These are phyloP conservation scores for Pygmarrhopalites habei DNA, from an alignment of 1,140 invertebrate species.

Conservation along the genomic window DNA sequence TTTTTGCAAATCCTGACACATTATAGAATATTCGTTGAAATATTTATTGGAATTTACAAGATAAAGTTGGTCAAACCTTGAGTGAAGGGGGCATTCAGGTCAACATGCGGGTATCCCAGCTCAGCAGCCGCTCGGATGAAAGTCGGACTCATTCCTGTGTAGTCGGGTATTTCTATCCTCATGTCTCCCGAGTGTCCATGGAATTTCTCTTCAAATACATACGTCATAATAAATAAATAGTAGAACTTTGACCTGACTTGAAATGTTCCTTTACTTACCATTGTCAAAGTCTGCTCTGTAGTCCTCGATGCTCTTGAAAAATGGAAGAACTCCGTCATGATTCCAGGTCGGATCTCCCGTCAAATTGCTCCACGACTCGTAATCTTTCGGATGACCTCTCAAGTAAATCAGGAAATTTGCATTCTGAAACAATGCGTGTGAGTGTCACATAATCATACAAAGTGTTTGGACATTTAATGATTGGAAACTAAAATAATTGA, in stretches of 20 bases:
- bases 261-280: too few relatives aligned
- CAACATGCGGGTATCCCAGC: slow-evolving; percentile 23
- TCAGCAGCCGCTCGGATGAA: slow-evolving; percentile 25
- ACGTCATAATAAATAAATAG: too few relatives aligned
- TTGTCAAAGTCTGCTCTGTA: not conserved
- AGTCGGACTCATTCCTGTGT: slow-evolving; percentile 18
- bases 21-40: not conserved
- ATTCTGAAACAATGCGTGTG: too few relatives aligned
- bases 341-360: slow-evolving; percentile 50
- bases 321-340: slow-evolving; percentile 58
- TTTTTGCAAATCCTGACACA: slow-evolving; percentile 15
- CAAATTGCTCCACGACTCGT: slow-evolving; percentile 53
- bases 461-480: too few relatives aligned
- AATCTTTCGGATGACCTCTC: slow-evolving; percentile 46
- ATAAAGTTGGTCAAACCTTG: slow-evolving; percentile 13
- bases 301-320: slow-evolving; percentile 79
- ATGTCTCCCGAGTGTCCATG: slow-evolving; percentile 19
- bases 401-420: slow-evolving; percentile 22
- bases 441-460: too few relatives aligned
- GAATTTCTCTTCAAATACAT: too few relatives aligned
- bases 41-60: not conserved
- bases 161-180: slow-evolving; percentile 16
- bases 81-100: slow-evolving; percentile 24
- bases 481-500: too few relatives aligned
- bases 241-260: too few relatives aligned